Base-by-base conservation (phyloP, 2,113 vertebrate genomes). In the Callocephalon fimbriatum region DNA sequence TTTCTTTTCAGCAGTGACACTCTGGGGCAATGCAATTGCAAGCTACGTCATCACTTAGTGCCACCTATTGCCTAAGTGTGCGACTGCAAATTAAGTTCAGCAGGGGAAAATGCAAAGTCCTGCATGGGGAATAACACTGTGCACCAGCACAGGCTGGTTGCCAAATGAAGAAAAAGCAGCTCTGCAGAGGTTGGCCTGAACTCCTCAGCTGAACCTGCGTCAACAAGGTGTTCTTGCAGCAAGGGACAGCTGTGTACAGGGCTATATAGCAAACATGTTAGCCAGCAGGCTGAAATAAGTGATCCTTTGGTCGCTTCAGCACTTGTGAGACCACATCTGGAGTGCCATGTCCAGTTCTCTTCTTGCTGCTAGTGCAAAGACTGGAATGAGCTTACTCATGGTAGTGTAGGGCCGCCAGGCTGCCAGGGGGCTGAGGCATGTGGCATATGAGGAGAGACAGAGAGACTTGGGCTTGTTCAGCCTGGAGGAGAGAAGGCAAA, bases 1-100 rank as follows among this genome's bases (percentile, higher is more conserved):
- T 71, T 62, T 56, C 88, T 32, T 59, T 47, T 89, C 23, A 11
- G 77, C 45, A 31, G 35, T 81, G 90, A 61, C 50, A 45, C 29
- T 54, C 47, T 21, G 10, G 4, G 23, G 59, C 82, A 51, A 5
- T 1, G 17, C 37, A 17, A 47, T 4, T 1, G 17, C 37, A 14
- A 26, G 16, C 31, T 12, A 25, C 54, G 16, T 51, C 92, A 62
- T 40, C 58, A 37, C 1, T 81, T 75, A 82, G 94, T 95, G 97
- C 97, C 97, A 88, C 86, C 97, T 97, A 83, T 74, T 59, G 95
- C 50, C 35, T 21, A 82, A 73, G 26, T 0, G 23, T 20, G 79
- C 72, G 16, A 47, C 63, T 86, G 79, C 95, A 95, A n/a, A 75
- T 6, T 1, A 37, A 35, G 20, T n/a, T 51, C 51, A 27, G 3